Conservation (phyloP, 2,888 invertebrate species). For the Apamea sordens region DNA sequence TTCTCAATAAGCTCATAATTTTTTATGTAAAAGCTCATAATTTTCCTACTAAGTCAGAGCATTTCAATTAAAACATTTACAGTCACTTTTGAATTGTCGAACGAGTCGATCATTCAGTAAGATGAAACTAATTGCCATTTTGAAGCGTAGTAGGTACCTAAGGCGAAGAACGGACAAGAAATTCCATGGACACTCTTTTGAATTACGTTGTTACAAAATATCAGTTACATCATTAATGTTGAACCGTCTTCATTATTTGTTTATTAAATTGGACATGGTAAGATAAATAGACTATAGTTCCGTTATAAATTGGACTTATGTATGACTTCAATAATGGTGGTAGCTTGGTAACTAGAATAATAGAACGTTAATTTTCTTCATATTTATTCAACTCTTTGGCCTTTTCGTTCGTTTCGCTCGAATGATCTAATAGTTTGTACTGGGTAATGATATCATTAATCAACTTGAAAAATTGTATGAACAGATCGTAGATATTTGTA, state of each 20-base stretch:
- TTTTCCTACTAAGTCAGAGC: background rate
- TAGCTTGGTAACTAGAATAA: background rate
- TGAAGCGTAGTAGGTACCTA: background rate
- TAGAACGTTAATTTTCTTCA: background rate
- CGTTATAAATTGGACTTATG: background rate
- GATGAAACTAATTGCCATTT: background rate
- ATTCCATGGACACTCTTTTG: background rate
- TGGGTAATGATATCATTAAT: background rate
- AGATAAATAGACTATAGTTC: background rate
- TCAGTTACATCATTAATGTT: background rate
- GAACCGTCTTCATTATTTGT: background rate
- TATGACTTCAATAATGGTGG: background rate
- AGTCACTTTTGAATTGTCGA: background rate
- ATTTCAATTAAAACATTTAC: background rate
- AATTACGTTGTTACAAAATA: background rate
- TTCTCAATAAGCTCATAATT: background rate
- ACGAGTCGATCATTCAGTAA: background rate
- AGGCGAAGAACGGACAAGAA: background rate
- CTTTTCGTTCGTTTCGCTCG: background rate
- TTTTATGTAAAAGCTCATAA: background rate
- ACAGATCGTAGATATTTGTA: background rate
- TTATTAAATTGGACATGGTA: background rate
- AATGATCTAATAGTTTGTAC: background rate
- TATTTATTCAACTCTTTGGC: conserved; percentile 2
- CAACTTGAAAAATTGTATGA: background rate